These are phyloP conservation scores for Macrochelys suwanniensis DNA, from an alignment of 2,797 vertebrate genomes.

Conservation along the genomic window DNA sequence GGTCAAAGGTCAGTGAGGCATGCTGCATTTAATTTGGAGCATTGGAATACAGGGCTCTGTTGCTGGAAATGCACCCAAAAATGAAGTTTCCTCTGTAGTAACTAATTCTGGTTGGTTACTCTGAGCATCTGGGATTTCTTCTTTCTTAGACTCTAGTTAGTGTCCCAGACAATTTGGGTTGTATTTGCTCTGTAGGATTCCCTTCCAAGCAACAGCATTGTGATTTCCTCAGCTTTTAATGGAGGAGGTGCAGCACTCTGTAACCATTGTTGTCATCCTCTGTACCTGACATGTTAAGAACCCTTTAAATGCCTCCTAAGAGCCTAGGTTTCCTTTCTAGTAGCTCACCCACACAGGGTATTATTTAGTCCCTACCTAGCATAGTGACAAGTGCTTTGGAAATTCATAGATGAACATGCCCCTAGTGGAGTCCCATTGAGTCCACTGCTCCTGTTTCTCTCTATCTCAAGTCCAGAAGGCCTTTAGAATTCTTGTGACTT, in stretches of 20 bases:
- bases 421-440: background rate
- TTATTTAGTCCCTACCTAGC: background rate
- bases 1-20: slow-evolving; percentile 91
- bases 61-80: background rate
- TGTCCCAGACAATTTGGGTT: background rate
- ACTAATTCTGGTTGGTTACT: background rate
- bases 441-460: background rate
- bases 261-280: background rate
- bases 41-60: background rate
- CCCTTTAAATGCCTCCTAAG: background rate
- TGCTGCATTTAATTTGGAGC: slow-evolving; percentile 46
- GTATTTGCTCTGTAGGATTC: background rate
- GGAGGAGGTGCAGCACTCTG: background rate
- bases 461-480: background rate
- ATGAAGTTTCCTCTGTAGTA: background rate
- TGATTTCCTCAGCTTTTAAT: background rate
- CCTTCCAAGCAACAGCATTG: background rate
- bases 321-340: background rate
- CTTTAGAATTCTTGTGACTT: slow-evolving; percentile 13
- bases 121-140: background rate
- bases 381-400: background rate
- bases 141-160: slow-evolving; percentile 29
- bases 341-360: background rate
- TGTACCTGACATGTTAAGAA: background rate
- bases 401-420: background rate